Base-by-base conservation (phyloP, 2,113 vertebrate genomes). In the Columba livia region DNA sequence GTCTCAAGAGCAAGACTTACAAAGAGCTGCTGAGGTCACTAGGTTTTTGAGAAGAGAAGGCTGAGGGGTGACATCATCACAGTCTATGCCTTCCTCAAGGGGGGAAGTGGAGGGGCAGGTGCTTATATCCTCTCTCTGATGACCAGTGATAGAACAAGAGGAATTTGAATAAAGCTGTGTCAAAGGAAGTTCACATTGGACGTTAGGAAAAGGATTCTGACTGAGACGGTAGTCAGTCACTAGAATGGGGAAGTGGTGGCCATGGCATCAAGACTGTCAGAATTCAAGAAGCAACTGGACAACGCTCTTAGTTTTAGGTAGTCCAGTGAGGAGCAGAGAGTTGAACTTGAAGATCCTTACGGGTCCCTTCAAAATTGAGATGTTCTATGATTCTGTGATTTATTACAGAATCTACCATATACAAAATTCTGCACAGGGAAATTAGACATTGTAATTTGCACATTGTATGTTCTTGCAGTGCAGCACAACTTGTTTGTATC, bases 161-260 rank as follows among this genome's bases (percentile, higher is more conserved):
- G 5, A 67, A 53, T 75, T 8, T 6, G 51, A 72, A 83, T 20
- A 25, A 54, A 72, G 38, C 17, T 32, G 38, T 1, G 4, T 54
- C 44, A 78, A 21, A 4, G 21, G 6, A 78, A 79, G 26, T 50
- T 79, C 15, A 29, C 31, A 36, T 0, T 50, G 38, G 25, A 79
- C 11, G 16, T 24, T 9, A 60, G n/a, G 44, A 54, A 72, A 66
- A 54, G 29, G 19, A 60, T 85, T 44, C 79, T 79, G 53, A 40
- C n/a, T 24, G 6, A 60, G 7, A 47, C 6, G 6, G 4, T 47
- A 12, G 5, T 13, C 0, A 1, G 11, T 58, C 57, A 7, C 28
- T 51, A 64, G 24, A 70, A 70, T 3, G 51, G 28, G 36, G 38
- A 89, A 58, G 23, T 6, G 3, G 31, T 32, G 38, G 38, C 38